Evolutionary conservation across 2,797 vertebrate species (phyloP), one percentile per base, ranked within the genome.

Genomic region (Artibeus lituratus): DNA sequence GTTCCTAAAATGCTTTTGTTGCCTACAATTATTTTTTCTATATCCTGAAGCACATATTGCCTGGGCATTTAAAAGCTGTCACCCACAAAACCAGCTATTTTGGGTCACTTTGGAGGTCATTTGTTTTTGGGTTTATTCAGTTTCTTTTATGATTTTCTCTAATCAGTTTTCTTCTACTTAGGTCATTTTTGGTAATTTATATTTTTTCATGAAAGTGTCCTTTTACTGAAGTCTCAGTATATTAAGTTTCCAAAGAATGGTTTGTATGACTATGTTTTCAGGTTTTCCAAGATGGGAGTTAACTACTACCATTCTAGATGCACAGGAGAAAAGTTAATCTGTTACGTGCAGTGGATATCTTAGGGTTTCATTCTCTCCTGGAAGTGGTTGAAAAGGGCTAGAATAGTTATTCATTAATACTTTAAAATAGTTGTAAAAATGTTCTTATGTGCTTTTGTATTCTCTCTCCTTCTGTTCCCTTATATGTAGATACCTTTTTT

Each of bases 1-100:
- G 24, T 97, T 90, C 29, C 57, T 83, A 94, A 96, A 95, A 92
- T 76, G 92, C 55, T 32, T 85, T 93, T 39, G 3, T 92, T 39
- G 7, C 85, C 73, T 86, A 82, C 0, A 44, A 7, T 62, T 44
- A 35, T 53, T 95, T 77, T 76, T n/a, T 55, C 9, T 62, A 1
- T 70, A 88, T 89, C 22, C 35, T 49, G 15, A 91, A 76, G 51
- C 44, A 76, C 91, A 55, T 19, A 10, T 91, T 89, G 11, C 42
- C 37, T 57, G 12, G 74, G 12, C 19, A 82, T 57, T 91, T 93
- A 19, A 94, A 90, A 87, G 29, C 73, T 69, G 3, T 82, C 7
- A 94, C 5, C 32, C 32, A 82, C 55, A 86, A 73, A 86, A 22
- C 19, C 77, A 84, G 22, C 16, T 55, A 24, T 32, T 93, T 87